These are phyloP conservation scores for Philotrypesis tridentata DNA, from an alignment of 1,140 invertebrate genomes.

Conservation along the genomic window DNA sequence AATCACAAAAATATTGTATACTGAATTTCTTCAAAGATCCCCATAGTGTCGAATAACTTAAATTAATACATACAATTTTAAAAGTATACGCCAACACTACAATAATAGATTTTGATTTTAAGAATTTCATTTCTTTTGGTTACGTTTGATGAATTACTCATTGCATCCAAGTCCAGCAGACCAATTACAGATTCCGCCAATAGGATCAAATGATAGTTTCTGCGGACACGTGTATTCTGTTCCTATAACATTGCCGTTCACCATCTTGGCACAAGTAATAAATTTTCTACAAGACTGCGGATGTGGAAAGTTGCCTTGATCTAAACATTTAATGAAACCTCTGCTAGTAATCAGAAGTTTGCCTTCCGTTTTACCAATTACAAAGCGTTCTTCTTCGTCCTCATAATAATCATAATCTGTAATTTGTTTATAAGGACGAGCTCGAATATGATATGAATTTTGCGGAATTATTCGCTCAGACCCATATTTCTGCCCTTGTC, in stretches of 20 bases:
- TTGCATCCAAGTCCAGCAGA: slow-evolving; percentile 82
- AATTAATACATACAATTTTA: neutral
- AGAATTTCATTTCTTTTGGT: neutral
- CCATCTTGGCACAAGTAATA: slow-evolving; percentile 89
- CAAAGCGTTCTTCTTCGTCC: slow-evolving; percentile 75
- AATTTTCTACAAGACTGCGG: slow-evolving; percentile 91
- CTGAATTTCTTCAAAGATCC: neutral
- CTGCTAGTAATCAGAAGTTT: slow-evolving; percentile 76
- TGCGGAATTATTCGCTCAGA: slow-evolving; percentile 45
- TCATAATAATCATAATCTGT: slow-evolving; percentile 83
- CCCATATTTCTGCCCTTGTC: slow-evolving; percentile 59
- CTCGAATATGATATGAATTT: slow-evolving; percentile 44
- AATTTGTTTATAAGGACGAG: slow-evolving; percentile 40
- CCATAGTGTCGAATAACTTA: neutral
- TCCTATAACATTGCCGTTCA: slow-evolving; percentile 82
- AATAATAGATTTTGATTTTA: slow-evolving; percentile 1
- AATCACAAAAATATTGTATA: neutral
- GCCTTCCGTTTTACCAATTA: slow-evolving; percentile 75
- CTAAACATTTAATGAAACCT: slow-evolving; percentile 84
- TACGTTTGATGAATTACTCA: slow-evolving; percentile 12
- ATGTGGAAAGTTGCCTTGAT: slow-evolving; percentile 91
- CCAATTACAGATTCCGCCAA: slow-evolving; percentile 93
- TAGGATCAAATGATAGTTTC: slow-evolving; percentile 88
- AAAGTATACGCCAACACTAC: neutral
- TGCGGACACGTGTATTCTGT: slow-evolving; percentile 92